These are phyloP conservation scores for Polyodon spathula DNA, from an alignment of 2,113 vertebrate species.

Conservation along the genomic window DNA sequence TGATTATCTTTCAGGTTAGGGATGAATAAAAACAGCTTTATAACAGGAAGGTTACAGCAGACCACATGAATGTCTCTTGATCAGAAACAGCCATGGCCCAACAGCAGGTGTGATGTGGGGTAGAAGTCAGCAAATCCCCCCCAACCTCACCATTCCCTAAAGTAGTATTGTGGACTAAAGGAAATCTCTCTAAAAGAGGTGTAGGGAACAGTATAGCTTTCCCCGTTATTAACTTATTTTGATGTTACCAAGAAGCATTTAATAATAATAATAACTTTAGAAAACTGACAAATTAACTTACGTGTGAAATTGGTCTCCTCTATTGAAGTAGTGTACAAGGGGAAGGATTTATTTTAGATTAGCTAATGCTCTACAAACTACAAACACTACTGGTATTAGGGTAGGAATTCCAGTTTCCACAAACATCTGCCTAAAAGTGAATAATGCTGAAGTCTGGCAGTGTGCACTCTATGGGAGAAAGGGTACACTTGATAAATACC, in stretches of 20 bases:
- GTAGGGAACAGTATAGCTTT: neutral
- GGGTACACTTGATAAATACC: too few relatives aligned
- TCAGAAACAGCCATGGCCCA: neutral
- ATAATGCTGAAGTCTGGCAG: too few relatives aligned
- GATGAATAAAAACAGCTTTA: neutral
- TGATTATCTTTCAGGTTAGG: too few relatives aligned
- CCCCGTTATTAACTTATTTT: neutral
- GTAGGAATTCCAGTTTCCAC: too few relatives aligned
- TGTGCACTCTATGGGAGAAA: too few relatives aligned
- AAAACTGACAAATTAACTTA: neutral
- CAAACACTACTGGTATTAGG: too few relatives aligned
- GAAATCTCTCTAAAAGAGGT: neutral
- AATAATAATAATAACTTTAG: neutral
- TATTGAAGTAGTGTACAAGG: too few relatives aligned
- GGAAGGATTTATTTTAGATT: too few relatives aligned
- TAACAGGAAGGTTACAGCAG: neutral
- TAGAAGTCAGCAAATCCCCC: neutral
- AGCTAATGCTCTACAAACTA: too few relatives aligned
- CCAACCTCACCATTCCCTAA: neutral
- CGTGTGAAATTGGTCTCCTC: neutral
- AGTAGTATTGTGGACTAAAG: too few relatives aligned
- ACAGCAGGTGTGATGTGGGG: neutral
- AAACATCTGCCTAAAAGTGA: too few relatives aligned
- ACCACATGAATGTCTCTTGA: neutral
- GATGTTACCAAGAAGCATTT: neutral